phyloP scores from a whole-genome alignment of 2,113 vertebrate species.

The Forbesichthys agassizii region DNA sequence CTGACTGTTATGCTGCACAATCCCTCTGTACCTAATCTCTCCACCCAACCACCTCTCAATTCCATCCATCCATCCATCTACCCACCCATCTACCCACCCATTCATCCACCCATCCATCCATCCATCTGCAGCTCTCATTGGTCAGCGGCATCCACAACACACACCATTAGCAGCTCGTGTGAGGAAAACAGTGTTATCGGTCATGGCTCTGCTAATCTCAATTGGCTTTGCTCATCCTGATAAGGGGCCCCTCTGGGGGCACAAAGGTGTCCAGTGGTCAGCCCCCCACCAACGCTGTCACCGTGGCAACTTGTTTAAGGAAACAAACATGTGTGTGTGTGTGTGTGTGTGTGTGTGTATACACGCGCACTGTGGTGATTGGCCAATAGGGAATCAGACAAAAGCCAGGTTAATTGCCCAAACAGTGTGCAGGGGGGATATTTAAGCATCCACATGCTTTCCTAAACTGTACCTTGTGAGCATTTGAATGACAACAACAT shows the following conservation, averaged over 20 bases:
- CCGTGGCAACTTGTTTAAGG: conserved; percentile 68
- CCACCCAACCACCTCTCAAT: too few relatives aligned
- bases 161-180: conserved; percentile 86
- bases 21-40: background rate
- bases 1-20: too few relatives aligned
- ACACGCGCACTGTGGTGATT: conserved; percentile 24
- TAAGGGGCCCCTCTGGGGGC: conserved; percentile 79
- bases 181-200: conserved; percentile 86
- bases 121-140: conserved; percentile 69
- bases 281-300: conserved; percentile 21
- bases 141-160: conserved; percentile 81
- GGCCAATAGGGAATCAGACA: conserved; percentile 45
- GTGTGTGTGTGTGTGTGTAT: conserved; percentile 33
- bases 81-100: too few relatives aligned
- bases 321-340: conserved; percentile 50
- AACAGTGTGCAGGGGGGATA: conserved; percentile 41
- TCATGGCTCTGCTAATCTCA: conserved; percentile 83
- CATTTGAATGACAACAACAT: conserved; percentile 15
- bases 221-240: conserved; percentile 86
- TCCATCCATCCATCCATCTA: too few relatives aligned
- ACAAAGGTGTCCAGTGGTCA: conserved; percentile 64
- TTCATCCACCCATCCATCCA: conserved; percentile 5
- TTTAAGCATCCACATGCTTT: conserved; percentile 38
- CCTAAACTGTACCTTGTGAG: conserved; percentile 14
- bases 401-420: conserved; percentile 39